Percentiles rank a stretch among this genome's conserved stretches.
These are phyloP conservation scores for Glaucidium brasilianum DNA, from an alignment of 2,113 vertebrate genomes.

Conservation along the genomic window DNA sequence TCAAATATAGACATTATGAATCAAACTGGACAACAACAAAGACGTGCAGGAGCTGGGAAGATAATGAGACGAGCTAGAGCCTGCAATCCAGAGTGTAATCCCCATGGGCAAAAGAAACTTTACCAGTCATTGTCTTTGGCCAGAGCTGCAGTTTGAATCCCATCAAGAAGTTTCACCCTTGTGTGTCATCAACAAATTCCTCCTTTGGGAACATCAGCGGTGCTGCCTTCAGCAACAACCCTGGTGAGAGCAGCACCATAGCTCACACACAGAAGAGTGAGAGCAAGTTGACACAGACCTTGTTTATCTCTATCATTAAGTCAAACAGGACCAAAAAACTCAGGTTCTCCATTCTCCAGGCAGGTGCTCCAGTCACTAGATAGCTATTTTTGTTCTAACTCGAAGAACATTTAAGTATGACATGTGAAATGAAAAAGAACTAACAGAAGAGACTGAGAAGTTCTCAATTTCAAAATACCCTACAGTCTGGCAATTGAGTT, in stretches of 20 bases:
- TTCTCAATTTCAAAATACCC: constrained; percentile 62
- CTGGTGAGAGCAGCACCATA: not conserved
- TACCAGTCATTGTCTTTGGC: not conserved
- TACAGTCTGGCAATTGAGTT: constrained; percentile 63
- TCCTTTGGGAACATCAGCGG: not conserved
- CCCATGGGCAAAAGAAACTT: not conserved
- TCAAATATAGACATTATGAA: not conserved
- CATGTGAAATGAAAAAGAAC: constrained; percentile 46
- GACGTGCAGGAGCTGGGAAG: not conserved
- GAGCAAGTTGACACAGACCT: not conserved
- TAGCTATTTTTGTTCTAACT: constrained; percentile 50
- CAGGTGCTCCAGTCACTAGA: constrained; percentile 19
- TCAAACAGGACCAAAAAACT: constrained; percentile 9
- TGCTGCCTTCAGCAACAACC: not conserved
- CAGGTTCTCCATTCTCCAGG: not conserved
- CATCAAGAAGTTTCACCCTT: not conserved
- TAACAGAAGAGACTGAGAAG: constrained; percentile 59
- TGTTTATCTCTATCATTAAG: constrained; percentile 43
- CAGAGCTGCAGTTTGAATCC: not conserved
- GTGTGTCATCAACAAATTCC: not conserved
- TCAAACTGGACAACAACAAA: not conserved
- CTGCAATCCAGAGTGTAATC: not conserved
- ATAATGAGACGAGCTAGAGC: not conserved
- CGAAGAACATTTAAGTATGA: constrained; percentile 38
- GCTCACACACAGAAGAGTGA: not conserved